Base-by-base conservation (phyloP, 2,797 vertebrate species). In the Platalea minor region DNA sequence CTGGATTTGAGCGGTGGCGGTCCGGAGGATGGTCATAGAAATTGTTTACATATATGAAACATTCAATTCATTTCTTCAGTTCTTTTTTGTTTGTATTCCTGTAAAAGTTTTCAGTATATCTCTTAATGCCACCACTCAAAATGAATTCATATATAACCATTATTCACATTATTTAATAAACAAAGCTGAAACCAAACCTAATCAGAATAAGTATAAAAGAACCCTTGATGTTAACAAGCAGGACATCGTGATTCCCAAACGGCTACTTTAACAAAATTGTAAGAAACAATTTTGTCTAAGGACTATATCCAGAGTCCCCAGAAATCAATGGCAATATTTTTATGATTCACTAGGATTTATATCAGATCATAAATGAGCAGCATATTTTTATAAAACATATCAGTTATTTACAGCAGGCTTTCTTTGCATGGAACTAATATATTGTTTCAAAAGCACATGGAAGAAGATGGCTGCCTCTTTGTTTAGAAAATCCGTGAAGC, bases 161-260 rank as follows among this genome's bases (percentile, higher is more conserved):
- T 85, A 88, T 69, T 91, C 74, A n/a, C 26, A 50, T 82, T 74
- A 25, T 74, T 91, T 86, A 48, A 93, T 76, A 90, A 93, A 91
- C 82, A 86, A 90, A 91, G 53, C 61, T 67, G 46, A 90, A 95
- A 95, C 50, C 46, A 94, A 82, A 33, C 54, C 33, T 86, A 77
- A 83, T 89, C 60, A 57, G 45, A 72, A 18, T 48, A 76, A 60
- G 46, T 45, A 39, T 48, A n/a, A 88, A 83, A 80, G 64, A 85
- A 50, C 20, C 51, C 82, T 93, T 83, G n/a, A 92, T 67, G 45
- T 64, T 88, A 85, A 53, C 23, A 26, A 25, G 21, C 54, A 74
- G 78, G 65, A 70, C 57, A 76, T 37, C 25, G 2, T 17, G 19
- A 82, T 74, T 94, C 53, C 68, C 75, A 89, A 93, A 72, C 1